Evolutionary conservation across 2,888 invertebrate species (phyloP), one percentile per base, ranked within the genome.

Genomic region (Boloria euphrosyne): DNA sequence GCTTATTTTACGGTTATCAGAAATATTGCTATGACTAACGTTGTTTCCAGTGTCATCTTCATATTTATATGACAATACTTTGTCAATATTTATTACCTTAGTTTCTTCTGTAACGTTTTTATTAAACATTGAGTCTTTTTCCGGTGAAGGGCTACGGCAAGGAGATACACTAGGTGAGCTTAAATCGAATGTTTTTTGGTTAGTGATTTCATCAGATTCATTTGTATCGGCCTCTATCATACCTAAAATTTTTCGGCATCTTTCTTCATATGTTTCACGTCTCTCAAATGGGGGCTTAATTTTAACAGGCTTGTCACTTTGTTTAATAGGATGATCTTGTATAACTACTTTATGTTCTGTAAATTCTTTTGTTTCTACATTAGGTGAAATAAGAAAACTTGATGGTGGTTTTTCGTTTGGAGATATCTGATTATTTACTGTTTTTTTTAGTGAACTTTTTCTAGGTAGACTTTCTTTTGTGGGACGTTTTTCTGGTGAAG

Each of bases 241-340:
- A 3, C 95, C 95, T 49, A 95, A 87, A 74, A 95, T 95, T 76
- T 95, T 94, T 47, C 94, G 92, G 73, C 95, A 95, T 44, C 95
- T 90, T 80, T 95, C 95, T 81, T 95, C 95, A 71, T 95, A 96
- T 1, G 95, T 95, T 82, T 96, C 95, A 47, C 95, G 93, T 74
- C 95, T 90, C 71, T 93, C 93, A 46, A 94, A 81, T 1, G 94
- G 93, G 49, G 94, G 93, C 73, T 93, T 94, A 27, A 86, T 78
- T 73, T 93, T 93, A 0, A 87, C 80, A 7, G 81, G 79, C 43
- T 76, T 70, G 53, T 76, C 76, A n/a, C 68, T 49, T n/a, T 74
- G 73, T 74, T 83, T 76, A 46, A 80, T 77, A 16, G 83, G 78
- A 4, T 71, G 69, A 62, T 86, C 83, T 75, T 88, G 87, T 53